phyloP scores from a whole-genome alignment of 2,113 vertebrate genomes.

The Syngnathoides biaculeatus region DNA sequence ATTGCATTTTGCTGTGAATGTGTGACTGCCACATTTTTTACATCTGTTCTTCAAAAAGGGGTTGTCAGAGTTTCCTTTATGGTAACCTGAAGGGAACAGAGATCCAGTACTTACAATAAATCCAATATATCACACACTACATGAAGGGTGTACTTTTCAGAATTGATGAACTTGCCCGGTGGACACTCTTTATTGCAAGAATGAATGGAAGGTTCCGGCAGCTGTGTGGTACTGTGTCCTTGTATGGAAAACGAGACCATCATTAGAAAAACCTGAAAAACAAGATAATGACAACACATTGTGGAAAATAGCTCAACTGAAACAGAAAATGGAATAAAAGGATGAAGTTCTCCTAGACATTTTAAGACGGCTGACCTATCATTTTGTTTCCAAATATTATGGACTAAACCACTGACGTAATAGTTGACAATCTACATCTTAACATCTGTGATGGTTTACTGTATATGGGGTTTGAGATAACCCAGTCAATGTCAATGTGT shows the following conservation, averaged over 20 bases:
- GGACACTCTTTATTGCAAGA: not conserved
- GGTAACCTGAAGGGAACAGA: constrained; percentile 13
- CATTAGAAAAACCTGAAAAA: constrained; percentile 41
- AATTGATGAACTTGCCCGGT: constrained; percentile 27
- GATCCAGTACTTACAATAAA: not conserved
- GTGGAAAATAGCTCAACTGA: not conserved
- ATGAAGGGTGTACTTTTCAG: not conserved
- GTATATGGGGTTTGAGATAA: not conserved
- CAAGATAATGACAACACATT: not conserved
- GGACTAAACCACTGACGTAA: not conserved
- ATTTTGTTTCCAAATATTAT: not conserved
- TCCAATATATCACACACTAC: not conserved
- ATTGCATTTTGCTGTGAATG: not conserved
- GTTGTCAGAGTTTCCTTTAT: accelerated
- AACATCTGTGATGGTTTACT: not conserved
- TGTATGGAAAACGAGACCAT: constrained; percentile 12
- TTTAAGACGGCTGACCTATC: not conserved
- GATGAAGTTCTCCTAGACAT: not conserved
- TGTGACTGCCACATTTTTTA: accelerated
- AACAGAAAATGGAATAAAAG: not conserved
- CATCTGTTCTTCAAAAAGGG: not conserved
- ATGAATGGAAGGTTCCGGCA: not conserved
- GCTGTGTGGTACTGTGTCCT: not conserved
- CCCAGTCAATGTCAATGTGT: not conserved
- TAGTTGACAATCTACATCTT: not conserved